A percentile compares a stretch with the other conserved stretches of the same genome.
These are phyloP conservation scores for Gonatopus flavifemur DNA, from an alignment of 1,140 invertebrate genomes.

Conservation along the genomic window DNA sequence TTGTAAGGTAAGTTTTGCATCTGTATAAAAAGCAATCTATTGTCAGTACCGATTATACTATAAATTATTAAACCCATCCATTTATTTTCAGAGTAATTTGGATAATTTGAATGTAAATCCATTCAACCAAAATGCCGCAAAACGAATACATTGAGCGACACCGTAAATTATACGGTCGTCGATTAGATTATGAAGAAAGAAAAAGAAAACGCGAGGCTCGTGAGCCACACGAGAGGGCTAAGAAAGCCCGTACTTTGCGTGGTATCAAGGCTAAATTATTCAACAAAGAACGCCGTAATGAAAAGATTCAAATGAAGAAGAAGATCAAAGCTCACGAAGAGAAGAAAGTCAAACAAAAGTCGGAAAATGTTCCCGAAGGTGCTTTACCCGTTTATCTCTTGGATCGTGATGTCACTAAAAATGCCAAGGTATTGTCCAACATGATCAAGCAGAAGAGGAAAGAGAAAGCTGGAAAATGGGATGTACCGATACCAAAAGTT, in stretches of 20 bases:
- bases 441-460: constrained; percentile 99
- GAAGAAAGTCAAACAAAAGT: constrained; percentile 84
- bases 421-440: constrained; percentile 95
- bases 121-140: constrained; percentile 83
- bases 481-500: constrained; percentile 98
- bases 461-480: constrained; percentile 99
- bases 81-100: background rate
- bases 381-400: constrained; percentile 95
- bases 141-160: constrained; percentile 99
- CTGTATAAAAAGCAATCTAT: background rate
- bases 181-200: constrained; percentile 96
- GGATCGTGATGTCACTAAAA: constrained; percentile 92
- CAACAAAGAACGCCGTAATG: constrained; percentile 94
- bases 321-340: constrained; percentile 93
- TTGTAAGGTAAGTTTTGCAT: background rate
- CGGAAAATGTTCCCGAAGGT: constrained; percentile 82
- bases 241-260: constrained; percentile 87
- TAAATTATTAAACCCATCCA: background rate
- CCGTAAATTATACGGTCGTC: constrained; percentile 91
- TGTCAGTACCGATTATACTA: background rate
- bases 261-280: constrained; percentile 98
- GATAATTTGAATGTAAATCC: background rate
- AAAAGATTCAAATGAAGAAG: constrained; percentile 99
- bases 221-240: constrained; percentile 84
- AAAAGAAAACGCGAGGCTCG: constrained; percentile 95